Evolutionary conservation across 2,113 vertebrate genomes (phyloP).

Genomic region (Engystomops pustulosus): DNA sequence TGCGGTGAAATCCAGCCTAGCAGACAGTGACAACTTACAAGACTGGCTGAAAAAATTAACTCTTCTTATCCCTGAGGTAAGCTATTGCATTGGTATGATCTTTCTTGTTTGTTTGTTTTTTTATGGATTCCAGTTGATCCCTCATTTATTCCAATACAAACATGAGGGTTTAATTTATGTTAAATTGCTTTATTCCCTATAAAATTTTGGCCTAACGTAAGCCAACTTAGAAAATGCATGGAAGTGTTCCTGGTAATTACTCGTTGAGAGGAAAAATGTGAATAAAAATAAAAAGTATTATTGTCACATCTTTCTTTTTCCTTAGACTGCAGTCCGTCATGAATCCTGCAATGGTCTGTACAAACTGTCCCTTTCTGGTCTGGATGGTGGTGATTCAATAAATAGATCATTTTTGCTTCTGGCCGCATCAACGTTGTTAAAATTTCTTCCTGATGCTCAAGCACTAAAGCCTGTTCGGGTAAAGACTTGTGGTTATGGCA

Average conservation of each 20-base stretch:
- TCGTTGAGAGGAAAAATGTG: no score
- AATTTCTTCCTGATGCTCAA: constrained; percentile 97
- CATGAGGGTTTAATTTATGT: no score
- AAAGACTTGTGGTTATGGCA: constrained; percentile 62
- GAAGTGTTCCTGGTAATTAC: no score
- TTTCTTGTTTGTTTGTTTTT: no score
- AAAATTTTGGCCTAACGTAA: no score
- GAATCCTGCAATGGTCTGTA: constrained; percentile 97
- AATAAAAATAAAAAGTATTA: background rate
- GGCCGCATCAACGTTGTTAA: constrained; percentile 93
- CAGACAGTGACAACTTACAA: constrained; percentile 94
- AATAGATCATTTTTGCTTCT: constrained; percentile 95
- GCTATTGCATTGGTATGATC: no score
- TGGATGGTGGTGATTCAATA: constrained; percentile 96
- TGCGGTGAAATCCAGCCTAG: constrained; percentile 93
- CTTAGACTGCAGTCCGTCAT: constrained; percentile 91
- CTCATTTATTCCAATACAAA: no score
- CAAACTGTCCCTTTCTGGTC: constrained; percentile 93
- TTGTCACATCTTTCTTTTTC: constrained; percentile 57
- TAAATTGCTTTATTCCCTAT: no score
- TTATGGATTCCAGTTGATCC: no score
- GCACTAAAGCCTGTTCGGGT: constrained; percentile 92
- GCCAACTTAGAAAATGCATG: no score
- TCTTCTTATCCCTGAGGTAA: constrained; percentile 95
- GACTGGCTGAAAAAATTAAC: constrained; percentile 98